These are phyloP conservation scores for Acanthosepion lycidas DNA, from an alignment of 2,888 invertebrate genomes.

Conservation along the genomic window DNA sequence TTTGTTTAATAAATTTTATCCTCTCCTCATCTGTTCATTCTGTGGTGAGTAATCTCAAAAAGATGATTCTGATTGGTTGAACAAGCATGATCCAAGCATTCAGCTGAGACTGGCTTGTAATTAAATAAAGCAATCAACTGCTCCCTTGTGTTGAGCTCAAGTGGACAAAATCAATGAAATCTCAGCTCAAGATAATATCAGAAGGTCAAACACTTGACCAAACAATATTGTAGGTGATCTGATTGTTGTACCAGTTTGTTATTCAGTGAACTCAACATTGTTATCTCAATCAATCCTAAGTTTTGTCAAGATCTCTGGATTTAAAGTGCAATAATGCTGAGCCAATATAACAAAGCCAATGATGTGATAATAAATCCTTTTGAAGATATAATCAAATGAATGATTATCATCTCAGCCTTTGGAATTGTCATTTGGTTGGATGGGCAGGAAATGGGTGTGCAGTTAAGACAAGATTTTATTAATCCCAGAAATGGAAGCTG, in stretches of 20 bases:
- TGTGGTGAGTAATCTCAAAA: background rate
- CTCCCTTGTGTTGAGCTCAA: background rate
- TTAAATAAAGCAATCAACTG: background rate
- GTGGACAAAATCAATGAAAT: background rate
- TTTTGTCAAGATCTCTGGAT: background rate
- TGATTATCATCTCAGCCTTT: background rate
- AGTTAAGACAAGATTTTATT: background rate
- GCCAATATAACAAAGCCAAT: background rate
- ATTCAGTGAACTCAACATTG: background rate
- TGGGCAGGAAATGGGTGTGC: background rate
- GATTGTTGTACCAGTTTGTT: background rate
- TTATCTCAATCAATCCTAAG: background rate
- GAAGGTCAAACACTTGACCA: background rate
- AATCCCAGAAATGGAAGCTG: background rate
- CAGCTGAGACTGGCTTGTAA: background rate
- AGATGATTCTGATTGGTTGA: background rate
- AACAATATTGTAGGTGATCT: too few species aligned
- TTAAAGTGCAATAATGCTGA: background rate
- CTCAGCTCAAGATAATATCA: background rate
- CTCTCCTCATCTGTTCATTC: background rate
- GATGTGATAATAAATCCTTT: background rate
- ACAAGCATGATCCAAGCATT: background rate
- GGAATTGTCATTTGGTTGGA: background rate
- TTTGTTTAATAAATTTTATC: background rate
- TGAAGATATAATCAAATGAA: background rate